These are phyloP conservation scores for Apamea anceps DNA, from an alignment of 2,888 invertebrate genomes.

Conservation along the genomic window DNA sequence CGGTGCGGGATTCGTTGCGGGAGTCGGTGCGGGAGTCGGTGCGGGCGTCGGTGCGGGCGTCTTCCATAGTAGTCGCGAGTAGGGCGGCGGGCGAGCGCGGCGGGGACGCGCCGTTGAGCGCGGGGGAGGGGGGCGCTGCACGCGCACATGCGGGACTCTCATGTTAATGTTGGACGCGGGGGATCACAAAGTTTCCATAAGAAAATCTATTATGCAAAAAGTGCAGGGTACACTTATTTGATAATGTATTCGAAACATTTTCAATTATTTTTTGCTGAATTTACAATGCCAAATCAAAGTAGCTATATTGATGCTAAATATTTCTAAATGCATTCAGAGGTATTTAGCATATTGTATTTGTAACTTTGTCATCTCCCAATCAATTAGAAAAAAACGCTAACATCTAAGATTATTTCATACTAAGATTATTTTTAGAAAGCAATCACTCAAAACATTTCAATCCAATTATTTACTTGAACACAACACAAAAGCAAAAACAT, in stretches of 20 bases:
- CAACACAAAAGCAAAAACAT: slow-evolving; percentile 56
- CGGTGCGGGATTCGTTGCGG: neutral
- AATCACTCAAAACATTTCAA: slow-evolving; percentile 66
- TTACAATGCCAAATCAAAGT: neutral
- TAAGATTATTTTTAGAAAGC: slow-evolving; percentile 55
- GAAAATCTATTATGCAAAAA: neutral
- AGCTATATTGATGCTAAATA: neutral
- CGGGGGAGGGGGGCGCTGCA: slow-evolving; percentile 77
- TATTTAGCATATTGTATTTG: neutral
- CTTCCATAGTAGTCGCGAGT: neutral
- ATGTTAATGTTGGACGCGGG: slow-evolving; percentile 18
- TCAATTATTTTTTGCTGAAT: neutral
- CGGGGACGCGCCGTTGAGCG: slow-evolving; percentile 73
- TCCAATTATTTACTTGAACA: slow-evolving; percentile 52
- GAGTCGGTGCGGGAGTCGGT: neutral
- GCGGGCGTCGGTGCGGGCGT: too few species aligned
- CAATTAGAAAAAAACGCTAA: slow-evolving; percentile 28
- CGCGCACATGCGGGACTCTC: slow-evolving; percentile 41
- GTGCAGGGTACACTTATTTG: neutral
- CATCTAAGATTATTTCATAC: slow-evolving; percentile 8
- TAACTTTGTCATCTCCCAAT: slow-evolving; percentile 39
- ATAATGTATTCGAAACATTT: neutral
- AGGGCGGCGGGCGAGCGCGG: slow-evolving; percentile 17
- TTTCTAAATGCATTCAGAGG: neutral
- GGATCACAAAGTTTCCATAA: slow-evolving; percentile 3